Evolutionary conservation across 2,797 vertebrate genomes (phyloP).

Genomic region (Knipowitschia caucasica): DNA sequence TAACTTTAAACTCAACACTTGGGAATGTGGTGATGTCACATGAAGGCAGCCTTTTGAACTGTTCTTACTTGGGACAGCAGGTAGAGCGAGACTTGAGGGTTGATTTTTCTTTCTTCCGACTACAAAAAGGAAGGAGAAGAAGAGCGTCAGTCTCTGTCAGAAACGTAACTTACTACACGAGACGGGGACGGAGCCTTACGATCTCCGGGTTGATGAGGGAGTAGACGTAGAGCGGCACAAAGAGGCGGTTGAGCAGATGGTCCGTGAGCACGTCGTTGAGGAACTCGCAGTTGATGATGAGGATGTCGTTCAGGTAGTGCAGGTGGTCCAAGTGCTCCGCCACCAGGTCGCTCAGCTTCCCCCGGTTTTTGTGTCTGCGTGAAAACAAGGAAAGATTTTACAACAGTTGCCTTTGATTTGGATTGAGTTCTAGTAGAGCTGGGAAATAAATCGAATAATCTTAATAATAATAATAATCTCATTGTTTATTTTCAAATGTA

Average conservation of each 20-base stretch:
- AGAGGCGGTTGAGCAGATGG: constrained; percentile 94
- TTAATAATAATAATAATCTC: too few species aligned
- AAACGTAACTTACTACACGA: background rate
- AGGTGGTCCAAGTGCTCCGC: constrained; percentile 98
- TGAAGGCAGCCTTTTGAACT: too few species aligned
- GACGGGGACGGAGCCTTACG: constrained; percentile 36
- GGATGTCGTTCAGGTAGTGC: constrained; percentile 97
- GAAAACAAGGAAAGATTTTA: background rate
- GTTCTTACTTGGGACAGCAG: constrained; percentile 91
- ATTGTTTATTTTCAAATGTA: too few species aligned
- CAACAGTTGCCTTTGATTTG: too few species aligned
- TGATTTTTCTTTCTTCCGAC: constrained; percentile 92
- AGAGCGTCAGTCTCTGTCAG: background rate
- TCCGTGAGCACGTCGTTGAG: constrained; percentile 95
- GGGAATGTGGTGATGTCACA: too few species aligned
- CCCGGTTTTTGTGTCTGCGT: constrained; percentile 90
- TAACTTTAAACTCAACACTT: too few species aligned
- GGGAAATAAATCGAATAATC: too few species aligned
- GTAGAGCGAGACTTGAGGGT: constrained; percentile 93
- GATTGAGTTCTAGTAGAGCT: too few species aligned
- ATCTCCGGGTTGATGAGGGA: constrained; percentile 88
- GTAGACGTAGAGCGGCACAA: constrained; percentile 94
- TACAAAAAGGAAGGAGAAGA: constrained; percentile 33
- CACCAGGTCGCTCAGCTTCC: constrained; percentile 92
- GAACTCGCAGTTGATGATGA: constrained; percentile 98